Conservation (phyloP, 2,888 invertebrate species). For the Ectemnius continuus region DNA sequence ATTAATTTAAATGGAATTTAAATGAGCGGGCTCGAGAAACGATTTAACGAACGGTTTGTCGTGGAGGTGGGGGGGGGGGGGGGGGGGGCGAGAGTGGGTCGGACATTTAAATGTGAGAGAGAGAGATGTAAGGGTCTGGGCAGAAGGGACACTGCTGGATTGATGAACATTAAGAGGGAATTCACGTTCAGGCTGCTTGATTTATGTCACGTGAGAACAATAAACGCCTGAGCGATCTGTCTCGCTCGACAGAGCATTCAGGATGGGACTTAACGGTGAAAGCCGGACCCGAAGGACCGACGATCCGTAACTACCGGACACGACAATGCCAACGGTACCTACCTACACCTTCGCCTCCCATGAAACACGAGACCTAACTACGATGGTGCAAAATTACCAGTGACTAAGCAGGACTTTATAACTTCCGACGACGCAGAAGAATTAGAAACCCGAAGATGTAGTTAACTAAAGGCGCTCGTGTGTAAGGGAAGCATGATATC, state of each 20-base stretch:
- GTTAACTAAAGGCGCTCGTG: not conserved
- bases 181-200: constrained; percentile 48
- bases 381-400: too few relatives aligned
- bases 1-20: too few relatives aligned
- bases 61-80: too few relatives aligned
- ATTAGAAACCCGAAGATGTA: not conserved
- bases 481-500: not conserved
- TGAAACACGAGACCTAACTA: constrained; percentile 16
- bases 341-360: constrained; percentile 44
- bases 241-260: constrained; percentile 60
- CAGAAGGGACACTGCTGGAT: too few relatives aligned
- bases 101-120: too few relatives aligned
- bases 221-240: constrained; percentile 55
- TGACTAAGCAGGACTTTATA: too few relatives aligned
- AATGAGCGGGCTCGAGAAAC: too few relatives aligned
- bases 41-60: too few relatives aligned
- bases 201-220: constrained; percentile 55
- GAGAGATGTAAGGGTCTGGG: too few relatives aligned
- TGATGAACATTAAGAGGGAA: constrained; percentile 28
- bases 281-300: constrained; percentile 66
- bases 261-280: constrained; percentile 67
- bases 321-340: constrained; percentile 58
- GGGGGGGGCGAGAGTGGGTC: too few relatives aligned
- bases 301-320: constrained; percentile 62
- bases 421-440: not conserved